Evolutionary conservation across 2,113 vertebrate genomes (phyloP).

Genomic region (Urocolius indicus): DNA sequence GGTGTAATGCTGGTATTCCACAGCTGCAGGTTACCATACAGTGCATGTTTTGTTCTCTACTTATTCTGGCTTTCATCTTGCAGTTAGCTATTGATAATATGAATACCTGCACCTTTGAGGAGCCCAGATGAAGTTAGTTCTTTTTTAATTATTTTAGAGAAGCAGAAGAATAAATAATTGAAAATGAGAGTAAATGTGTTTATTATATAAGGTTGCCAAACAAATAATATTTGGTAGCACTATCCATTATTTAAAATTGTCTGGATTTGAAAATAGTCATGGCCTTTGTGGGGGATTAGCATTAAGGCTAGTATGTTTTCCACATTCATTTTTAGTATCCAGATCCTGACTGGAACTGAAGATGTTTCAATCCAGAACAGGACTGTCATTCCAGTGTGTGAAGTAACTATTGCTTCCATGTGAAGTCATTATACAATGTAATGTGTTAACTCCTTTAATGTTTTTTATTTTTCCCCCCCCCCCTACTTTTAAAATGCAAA

Average conservation of each 20-base stretch:
- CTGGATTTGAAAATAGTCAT: neutral
- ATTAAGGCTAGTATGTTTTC: neutral
- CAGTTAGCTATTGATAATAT: neutral
- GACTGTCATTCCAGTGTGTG: neutral
- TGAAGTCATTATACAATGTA: neutral
- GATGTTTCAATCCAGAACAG: neutral
- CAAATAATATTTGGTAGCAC: neutral
- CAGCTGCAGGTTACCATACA: neutral
- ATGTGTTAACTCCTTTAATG: neutral
- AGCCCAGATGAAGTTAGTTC: neutral
- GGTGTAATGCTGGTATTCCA: neutral
- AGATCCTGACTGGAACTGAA: neutral
- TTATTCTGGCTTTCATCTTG: neutral
- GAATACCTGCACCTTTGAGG: neutral
- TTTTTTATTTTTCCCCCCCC: neutral
- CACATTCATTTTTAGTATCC: neutral
- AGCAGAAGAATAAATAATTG: neutral
- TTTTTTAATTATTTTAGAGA: neutral
- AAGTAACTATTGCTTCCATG: neutral
- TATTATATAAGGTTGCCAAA: neutral
- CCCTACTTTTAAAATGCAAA: neutral
- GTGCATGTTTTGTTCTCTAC: neutral
- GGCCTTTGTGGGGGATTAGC: neutral
- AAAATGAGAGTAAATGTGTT: neutral
- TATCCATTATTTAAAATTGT: neutral